Evolutionary conservation across 2,797 vertebrate species (phyloP).

Genomic region (Leontopithecus rosalia): DNA sequence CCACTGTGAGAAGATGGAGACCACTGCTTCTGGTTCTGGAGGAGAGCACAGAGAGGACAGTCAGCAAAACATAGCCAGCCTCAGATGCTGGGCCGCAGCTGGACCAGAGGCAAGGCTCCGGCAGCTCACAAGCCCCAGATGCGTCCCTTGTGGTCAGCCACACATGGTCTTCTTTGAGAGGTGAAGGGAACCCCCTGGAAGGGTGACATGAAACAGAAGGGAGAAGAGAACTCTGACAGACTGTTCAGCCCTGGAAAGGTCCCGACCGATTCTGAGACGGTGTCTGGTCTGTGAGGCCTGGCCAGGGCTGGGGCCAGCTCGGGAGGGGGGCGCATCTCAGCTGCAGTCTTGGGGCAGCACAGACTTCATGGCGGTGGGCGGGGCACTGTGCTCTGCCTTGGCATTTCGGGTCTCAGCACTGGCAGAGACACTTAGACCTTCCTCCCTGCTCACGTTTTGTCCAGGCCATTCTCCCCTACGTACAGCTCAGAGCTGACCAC

Average conservation of each 20-base stretch:
- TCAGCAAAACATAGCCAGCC: neutral
- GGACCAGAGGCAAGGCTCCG: neutral
- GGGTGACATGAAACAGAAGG: neutral
- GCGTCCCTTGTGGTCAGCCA: neutral
- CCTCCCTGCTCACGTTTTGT: neutral
- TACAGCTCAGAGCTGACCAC: neutral
- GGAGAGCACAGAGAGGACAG: neutral
- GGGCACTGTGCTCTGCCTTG: neutral
- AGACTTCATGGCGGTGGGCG: accelerated
- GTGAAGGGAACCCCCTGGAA: neutral
- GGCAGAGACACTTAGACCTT: neutral
- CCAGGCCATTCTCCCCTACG: neutral
- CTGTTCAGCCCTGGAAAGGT: neutral
- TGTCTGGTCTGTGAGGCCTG: neutral
- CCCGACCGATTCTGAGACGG: neutral
- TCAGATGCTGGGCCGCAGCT: neutral
- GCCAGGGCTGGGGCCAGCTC: neutral
- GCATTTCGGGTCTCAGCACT: neutral
- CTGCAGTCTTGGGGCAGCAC: neutral
- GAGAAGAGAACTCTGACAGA: neutral
- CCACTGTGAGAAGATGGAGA: neutral
- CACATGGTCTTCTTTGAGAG: neutral
- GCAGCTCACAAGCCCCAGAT: neutral
- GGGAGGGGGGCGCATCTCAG: accelerated
- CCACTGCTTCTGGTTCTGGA: neutral